Percentiles rank a stretch among this genome's conserved stretches.
These are phyloP conservation scores for Colletes collaris DNA, from an alignment of 2,888 invertebrate genomes.

Conservation along the genomic window DNA sequence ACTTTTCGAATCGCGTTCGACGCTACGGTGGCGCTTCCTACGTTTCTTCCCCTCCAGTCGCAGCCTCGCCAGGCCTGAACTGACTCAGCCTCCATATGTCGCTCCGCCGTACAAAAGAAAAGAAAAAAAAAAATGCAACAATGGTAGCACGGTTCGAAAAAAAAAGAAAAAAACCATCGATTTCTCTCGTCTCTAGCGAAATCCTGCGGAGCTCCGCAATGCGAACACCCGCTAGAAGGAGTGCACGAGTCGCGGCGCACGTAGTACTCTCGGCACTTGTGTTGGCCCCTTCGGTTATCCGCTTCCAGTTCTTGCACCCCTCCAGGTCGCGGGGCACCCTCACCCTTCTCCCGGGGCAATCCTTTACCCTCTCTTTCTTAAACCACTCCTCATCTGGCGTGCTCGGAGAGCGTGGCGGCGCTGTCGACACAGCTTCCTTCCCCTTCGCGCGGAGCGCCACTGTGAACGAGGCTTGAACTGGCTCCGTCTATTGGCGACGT, in stretches of 20 bases:
- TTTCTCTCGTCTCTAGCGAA: constrained; percentile 11
- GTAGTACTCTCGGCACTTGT: constrained; percentile 68
- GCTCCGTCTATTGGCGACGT: constrained; percentile 70
- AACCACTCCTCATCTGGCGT: constrained; percentile 61
- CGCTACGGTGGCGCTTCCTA: constrained; percentile 31
- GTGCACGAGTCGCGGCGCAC: constrained; percentile 53
- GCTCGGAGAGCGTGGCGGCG: constrained; percentile 55
- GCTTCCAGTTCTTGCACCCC: constrained; percentile 60
- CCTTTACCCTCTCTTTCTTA: constrained; percentile 57
- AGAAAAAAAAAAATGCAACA: constrained; percentile 14
- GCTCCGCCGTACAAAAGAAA: constrained; percentile 11
- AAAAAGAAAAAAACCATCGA: constrained; percentile 26
- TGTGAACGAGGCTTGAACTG: constrained; percentile 70
- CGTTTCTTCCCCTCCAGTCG: constrained; percentile 5
- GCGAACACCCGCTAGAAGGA: constrained; percentile 62
- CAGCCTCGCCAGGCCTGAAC: constrained; percentile 5
- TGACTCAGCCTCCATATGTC: constrained; percentile 50
- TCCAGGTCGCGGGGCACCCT: constrained; percentile 59
- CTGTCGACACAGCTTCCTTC: constrained; percentile 67
- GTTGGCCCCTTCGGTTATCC: constrained; percentile 66
- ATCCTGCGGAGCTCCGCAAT: constrained; percentile 11
- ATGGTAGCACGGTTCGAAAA: constrained; percentile 5
- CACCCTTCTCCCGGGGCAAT: constrained; percentile 46
- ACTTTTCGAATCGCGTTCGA: constrained; percentile 10
- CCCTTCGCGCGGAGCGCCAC: constrained; percentile 66